Base-by-base conservation (phyloP, 1,140 invertebrate species). In the Carposina sasakii region DNA sequence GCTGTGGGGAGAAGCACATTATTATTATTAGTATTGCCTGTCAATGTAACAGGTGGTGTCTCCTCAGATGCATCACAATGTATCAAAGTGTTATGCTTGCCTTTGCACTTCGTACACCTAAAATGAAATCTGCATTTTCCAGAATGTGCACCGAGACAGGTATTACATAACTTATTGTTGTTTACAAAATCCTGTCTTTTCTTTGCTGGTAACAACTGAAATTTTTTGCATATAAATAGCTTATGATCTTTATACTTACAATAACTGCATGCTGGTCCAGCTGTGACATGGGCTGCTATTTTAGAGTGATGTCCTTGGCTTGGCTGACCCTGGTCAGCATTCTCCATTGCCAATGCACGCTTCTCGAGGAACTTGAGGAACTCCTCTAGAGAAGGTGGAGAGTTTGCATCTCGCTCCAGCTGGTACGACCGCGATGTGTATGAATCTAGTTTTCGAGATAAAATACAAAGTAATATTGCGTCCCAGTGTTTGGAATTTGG, bases 71-170 rank as follows among this genome's bases (percentile, higher is more conserved):
- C n/a, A n/a, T 33, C n/a, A 6, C 2, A 19, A 13, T 37, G 34
- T 3, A 37, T 19, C 34, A 16, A 37, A 3, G 34, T 37, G 20
- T 37, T 37, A n/a, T 37, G 34, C 3, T 5, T 16, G 2, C 4
- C 4, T 37, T 37, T 37, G 16, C 34, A 37, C 16, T 37, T 15
- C 3, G 5, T n/a, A n/a, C 34, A 37, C n/a, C 16, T 16, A 19
- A 37, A 37, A 20, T 37, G 34, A n/a, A 37, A 37, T 5, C 19
- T 16, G n/a, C 34, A 37, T 20, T 37, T 37, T 4, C 34, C 34
- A 9, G 13, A 2, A n/a, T 37, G 34, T 9, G 34, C 5, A 37
- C 20, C 20, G 3, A 37, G n/a, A n/a, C 34, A 37, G 5, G n/a
- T n/a, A 17, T 17, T 17, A 20, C 34, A 37, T 5, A 37, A n/a